Evolutionary conservation across 2,888 invertebrate genomes (phyloP), one percentile per base, ranked within the genome.

Genomic region (Cynaeus angustus): DNA sequence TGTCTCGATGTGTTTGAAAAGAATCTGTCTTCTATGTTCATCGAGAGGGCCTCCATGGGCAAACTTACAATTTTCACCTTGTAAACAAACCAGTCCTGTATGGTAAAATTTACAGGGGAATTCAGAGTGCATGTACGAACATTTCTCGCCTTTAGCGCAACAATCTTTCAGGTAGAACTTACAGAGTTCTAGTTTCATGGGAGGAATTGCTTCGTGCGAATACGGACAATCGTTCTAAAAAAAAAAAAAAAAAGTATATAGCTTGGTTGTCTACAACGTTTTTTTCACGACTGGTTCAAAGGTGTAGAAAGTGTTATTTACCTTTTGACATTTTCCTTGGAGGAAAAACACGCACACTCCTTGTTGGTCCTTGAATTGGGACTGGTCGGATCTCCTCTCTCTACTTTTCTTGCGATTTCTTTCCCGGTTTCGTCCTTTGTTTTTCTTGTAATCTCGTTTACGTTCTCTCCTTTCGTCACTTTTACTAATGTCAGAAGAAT

Each of bases 61-160:
- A 85, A 98, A 98, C 85, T 97, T 96, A 86, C 98, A 99, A 71
- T 92, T 91, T 28, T 91, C 90, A 55, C 89, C 88, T 37, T 87
- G 89, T 74, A 90, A 89, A 85, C 98, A 98, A 64, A 92, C 92
- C 84, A 94, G 89, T 73, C 97, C 97, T 59, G 97, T 94, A 83
- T 99, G 98, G 86, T 93, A 97, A 87, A 94, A 98, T 88, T 98
- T 98, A 87, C 98, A 98, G 12, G 98, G 98, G 85, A 97, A 98
- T 84, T 98, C 97, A 79, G 94, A 91, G 86, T 98, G 98, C 94
- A 98, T 94, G 83, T 96, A 99, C 13, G 95, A 89, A 87, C 98
- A 99, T 85, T 96, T 95, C 78, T 97, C 97, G 79, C 95, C 92
- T 86, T 98, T 98, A 61, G 95, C 94, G 87, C 98, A 98, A 84